Base-by-base conservation (phyloP, 2,797 vertebrate genomes). In the Cuculus canorus region DNA sequence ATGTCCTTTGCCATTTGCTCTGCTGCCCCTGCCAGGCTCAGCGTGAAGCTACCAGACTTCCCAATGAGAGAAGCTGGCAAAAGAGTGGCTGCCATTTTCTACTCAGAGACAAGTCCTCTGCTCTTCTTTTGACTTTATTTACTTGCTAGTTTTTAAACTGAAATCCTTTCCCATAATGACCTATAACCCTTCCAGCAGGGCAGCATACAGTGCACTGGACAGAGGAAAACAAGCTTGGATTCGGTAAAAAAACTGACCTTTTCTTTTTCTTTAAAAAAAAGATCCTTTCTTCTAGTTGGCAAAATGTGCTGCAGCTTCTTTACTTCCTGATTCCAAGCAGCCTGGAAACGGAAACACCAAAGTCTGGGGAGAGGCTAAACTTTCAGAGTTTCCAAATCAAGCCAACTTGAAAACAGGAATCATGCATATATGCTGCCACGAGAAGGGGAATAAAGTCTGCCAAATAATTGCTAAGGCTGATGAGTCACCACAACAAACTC, bases 251-350 rank as follows among this genome's bases (percentile, higher is more conserved):
- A 84, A 73, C 88, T 90, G 75, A 95, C 92, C 93, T 96, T 92
- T 88, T 60, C 39, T 84, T 93, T 70, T 86, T 39, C 88, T 61
- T 52, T 70, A 70, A 65, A 92, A 73, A 53, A 82, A 68, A 45
- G 66, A 82, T 91, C 79, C 86, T 87, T 93, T 91, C 93, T 96
- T 95, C 91, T 94, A 91, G 61, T 95, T 86, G 91, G 92, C 60
- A 94, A 95, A 92, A 81, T 88, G 81, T 92, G 75, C 95, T 81
- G 88, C 92, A 61, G 82, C 87, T 93, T 72, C 83, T 76, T 86
- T 84, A 95, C 95, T 97, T 97, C 96, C 96, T 95, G 96, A 95
- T 96, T 97, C 92, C 93, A 96, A 77, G 77, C 93, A 96, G 88
- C 88, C 96, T 96, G 96, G 96, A 97, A 96, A 96, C 92, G 92